Evolutionary conservation across 2,888 invertebrate genomes (phyloP).

Genomic region (Muschampia plurimacula): DNA sequence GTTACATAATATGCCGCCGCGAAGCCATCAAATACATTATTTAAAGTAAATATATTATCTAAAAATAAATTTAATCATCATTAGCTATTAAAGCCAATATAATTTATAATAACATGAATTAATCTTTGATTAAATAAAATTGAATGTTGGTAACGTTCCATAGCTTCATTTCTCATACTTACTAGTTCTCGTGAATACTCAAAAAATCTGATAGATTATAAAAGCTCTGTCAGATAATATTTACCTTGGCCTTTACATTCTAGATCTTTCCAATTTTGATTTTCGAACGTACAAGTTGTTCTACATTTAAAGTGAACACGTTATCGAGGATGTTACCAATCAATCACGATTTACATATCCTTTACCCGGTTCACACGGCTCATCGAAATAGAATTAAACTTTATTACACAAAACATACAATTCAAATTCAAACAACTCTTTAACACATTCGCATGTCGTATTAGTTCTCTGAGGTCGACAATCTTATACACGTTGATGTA

Average conservation of each 20-base stretch:
- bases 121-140: neutral
- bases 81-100: neutral
- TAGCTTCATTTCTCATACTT: neutral
- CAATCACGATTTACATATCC: slow-evolving; percentile 63
- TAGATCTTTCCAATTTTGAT: neutral
- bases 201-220: neutral
- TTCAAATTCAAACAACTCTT: slow-evolving; percentile 11
- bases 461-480: slow-evolving; percentile 45
- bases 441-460: slow-evolving; percentile 1
- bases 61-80: neutral
- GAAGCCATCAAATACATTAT: too few relatives aligned
- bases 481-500: slow-evolving; percentile 15
- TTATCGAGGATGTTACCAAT: slow-evolving; percentile 61
- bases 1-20: too few relatives aligned
- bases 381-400: slow-evolving; percentile 1
- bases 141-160: neutral
- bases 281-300: slow-evolving; percentile 21
- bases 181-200: neutral
- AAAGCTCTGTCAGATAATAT: neutral
- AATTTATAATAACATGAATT: neutral
- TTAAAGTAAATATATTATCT: too few relatives aligned
- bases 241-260: slow-evolving; percentile 2
- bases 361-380: slow-evolving; percentile 51
- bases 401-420: slow-evolving; percentile 14
- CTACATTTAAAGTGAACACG: slow-evolving; percentile 34